Conservation (phyloP, 2,888 invertebrate species). For the Nephrocerus scutellatus region DNA sequence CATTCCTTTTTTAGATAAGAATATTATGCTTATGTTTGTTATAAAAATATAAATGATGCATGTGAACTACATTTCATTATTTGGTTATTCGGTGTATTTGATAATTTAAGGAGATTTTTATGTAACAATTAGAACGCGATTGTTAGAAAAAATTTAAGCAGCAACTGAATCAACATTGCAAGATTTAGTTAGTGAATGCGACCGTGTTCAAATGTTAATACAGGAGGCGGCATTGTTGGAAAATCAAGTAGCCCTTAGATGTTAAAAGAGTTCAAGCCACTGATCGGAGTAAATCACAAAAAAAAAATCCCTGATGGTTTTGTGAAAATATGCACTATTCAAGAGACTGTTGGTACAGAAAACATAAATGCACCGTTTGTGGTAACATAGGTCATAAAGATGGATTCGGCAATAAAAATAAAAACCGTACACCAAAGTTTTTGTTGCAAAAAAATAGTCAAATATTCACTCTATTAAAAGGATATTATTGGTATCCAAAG, state of each 20-base stretch:
- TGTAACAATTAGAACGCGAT: constrained; percentile 7
- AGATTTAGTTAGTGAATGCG: constrained; percentile 9
- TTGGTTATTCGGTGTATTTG: too few species aligned
- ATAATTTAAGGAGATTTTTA: too few species aligned
- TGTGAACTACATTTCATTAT: too few species aligned
- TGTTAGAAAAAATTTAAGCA: constrained; percentile 8
- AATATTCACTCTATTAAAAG: too few species aligned
- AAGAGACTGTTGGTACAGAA: constrained; percentile 5
- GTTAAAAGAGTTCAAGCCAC: constrained; percentile 4
- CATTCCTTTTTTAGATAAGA: too few species aligned
- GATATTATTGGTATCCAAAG: too few species aligned
- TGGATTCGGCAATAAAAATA: constrained; percentile 3
- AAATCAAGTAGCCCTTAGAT: not conserved
- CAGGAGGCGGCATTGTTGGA: constrained; percentile 7
- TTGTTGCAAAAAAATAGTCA: not conserved
- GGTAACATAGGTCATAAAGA: constrained; percentile 4
- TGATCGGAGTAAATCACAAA: constrained; percentile 2
- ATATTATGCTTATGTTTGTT: too few species aligned
- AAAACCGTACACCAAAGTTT: not conserved
- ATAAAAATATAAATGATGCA: too few species aligned
- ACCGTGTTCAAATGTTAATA: constrained; percentile 4
- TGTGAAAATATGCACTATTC: constrained; percentile 7
- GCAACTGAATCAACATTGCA: constrained; percentile 5
- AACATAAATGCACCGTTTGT: constrained; percentile 4
- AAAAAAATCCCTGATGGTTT: constrained; percentile 6